Evolutionary conservation across 1,140 invertebrate species (phyloP).

Genomic region (Pseudomyrmex concolor): DNA sequence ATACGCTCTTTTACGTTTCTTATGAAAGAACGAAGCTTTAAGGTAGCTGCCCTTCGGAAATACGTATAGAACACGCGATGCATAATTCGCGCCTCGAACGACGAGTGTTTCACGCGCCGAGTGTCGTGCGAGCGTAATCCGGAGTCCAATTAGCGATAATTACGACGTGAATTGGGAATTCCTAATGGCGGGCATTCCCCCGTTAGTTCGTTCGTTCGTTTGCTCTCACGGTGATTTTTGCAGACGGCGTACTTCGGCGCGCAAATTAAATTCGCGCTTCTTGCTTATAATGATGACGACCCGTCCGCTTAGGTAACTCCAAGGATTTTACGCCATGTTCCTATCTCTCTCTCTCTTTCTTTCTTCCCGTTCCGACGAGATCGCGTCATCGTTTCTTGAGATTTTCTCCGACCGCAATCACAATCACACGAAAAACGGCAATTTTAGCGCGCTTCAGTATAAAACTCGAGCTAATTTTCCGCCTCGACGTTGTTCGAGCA

Average conservation of each 20-base stretch:
- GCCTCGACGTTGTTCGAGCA: background rate
- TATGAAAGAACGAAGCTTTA: constrained; percentile 1
- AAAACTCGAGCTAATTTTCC: constrained; percentile 28
- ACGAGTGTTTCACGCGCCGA: constrained; percentile 72
- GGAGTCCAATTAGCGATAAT: constrained; percentile 81
- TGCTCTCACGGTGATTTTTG: constrained; percentile 69
- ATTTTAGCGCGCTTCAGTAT: background rate
- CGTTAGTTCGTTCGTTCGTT: constrained; percentile 35
- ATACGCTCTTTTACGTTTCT: too few species aligned
- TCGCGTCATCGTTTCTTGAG: background rate
- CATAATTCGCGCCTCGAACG: constrained; percentile 75
- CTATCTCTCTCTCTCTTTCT: too few species aligned
- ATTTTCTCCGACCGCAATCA: background rate
- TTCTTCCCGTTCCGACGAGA: background rate
- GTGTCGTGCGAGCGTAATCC: constrained; percentile 75
- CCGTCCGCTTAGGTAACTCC: background rate
- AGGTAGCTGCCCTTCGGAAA: constrained; percentile 11
- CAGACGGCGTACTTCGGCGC: constrained; percentile 69
- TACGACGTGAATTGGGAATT: constrained; percentile 80
- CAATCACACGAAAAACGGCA: background rate
- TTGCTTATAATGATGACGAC: constrained; percentile 63
- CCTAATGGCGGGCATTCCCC: constrained; percentile 69
- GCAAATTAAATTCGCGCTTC: constrained; percentile 71
- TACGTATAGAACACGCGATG: constrained; percentile 15
- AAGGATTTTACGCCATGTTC: background rate